Conservation (phyloP, 2,797 vertebrate genomes). For the Allobates femoralis region DNA sequence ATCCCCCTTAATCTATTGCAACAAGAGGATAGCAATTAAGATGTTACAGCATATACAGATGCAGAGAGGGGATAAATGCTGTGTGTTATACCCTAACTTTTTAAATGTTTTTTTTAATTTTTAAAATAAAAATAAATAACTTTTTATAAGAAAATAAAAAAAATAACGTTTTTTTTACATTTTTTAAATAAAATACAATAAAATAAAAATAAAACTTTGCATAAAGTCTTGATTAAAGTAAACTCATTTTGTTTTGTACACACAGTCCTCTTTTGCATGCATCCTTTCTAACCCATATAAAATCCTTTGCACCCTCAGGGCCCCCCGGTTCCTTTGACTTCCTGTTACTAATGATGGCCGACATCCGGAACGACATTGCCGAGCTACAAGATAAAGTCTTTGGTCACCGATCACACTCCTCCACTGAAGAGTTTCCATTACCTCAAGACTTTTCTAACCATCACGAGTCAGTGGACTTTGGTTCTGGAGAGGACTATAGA, state of each 20-base stretch:
- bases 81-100: no score
- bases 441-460: constrained; percentile 84
- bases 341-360: constrained; percentile 93
- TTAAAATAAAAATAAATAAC: no score
- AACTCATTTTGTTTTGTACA: neutral
- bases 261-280: neutral
- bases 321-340: constrained; percentile 96
- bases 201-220: no score
- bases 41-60: no score
- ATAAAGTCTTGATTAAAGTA: no score
- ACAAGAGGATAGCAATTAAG: no score
- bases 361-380: constrained; percentile 92
- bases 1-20: no score
- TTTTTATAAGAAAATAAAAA: no score
- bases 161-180: no score
- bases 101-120: no score
- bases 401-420: constrained; percentile 78
- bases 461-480: constrained; percentile 82
- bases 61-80: no score
- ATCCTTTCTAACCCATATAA: neutral
- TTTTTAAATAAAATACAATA: no score
- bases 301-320: constrained; percentile 76
- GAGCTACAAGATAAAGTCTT: constrained; percentile 91
- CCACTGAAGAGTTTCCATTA: constrained; percentile 82
- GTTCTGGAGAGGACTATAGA: constrained; percentile 90